Evolutionary conservation across 2,113 vertebrate species (phyloP).

Genomic region (Micronycteris hirsuta): DNA sequence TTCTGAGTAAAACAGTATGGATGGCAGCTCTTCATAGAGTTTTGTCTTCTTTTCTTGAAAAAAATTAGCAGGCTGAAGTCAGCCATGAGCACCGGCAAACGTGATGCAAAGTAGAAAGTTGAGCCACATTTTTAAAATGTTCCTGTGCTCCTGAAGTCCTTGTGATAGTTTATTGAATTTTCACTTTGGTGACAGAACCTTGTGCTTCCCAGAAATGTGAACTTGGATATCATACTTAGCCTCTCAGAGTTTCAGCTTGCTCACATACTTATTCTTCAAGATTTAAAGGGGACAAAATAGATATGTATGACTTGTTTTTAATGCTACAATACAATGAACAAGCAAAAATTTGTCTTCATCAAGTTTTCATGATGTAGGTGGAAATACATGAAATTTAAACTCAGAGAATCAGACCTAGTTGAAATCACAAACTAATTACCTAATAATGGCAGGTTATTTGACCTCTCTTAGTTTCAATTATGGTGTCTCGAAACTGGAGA

Average conservation of each 20-base stretch:
- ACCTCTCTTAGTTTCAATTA: background rate
- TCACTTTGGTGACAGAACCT: background rate
- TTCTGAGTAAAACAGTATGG: background rate
- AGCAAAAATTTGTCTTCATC: background rate
- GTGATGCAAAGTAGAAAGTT: background rate
- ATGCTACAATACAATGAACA: background rate
- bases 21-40: background rate
- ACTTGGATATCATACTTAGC: background rate
- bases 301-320: background rate
- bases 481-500: background rate
- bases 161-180: background rate
- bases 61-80: background rate
- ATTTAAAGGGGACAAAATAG: conserved; percentile 18
- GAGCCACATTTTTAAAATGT: background rate
- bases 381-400: background rate
- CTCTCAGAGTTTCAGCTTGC: background rate
- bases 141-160: background rate
- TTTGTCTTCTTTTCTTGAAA: background rate
- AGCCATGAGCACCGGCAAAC: background rate
- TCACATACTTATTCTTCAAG: background rate
- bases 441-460: background rate
- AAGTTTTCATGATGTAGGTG: background rate
- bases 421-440: background rate
- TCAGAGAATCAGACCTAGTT: background rate
- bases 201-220: background rate